Conservation (phyloP, 1,140 invertebrate species). For the Cardiocondyla obscurior region DNA sequence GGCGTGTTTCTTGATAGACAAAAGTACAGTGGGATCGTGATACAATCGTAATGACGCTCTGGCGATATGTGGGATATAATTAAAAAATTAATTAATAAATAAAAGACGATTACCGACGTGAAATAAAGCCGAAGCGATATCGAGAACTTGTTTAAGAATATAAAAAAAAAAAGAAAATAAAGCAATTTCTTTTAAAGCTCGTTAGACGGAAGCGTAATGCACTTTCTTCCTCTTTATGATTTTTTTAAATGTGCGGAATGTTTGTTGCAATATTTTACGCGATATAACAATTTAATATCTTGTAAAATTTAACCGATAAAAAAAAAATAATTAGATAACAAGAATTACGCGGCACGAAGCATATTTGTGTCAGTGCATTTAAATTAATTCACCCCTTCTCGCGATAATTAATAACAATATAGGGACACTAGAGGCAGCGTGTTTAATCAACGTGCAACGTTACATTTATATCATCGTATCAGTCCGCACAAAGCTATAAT, state of each 20-base stretch:
- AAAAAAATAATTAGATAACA: not conserved
- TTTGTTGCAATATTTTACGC: not conserved
- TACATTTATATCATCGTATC: not conserved
- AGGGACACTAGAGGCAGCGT: not conserved
- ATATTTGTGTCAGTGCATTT: not conserved
- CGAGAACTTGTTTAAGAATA: constrained; percentile 23
- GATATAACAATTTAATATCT: not conserved
- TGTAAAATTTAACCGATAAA: not conserved
- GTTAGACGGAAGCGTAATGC: constrained; percentile 27
- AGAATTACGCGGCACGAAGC: not conserved
- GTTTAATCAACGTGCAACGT: not conserved
- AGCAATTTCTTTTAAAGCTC: constrained; percentile 50
- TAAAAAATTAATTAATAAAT: too few species aligned
- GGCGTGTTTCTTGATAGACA: constrained; percentile 19
- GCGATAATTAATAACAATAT: not conserved
- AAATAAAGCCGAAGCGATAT: constrained; percentile 25
- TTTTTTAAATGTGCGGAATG: not conserved
- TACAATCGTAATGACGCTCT: constrained; percentile 3
- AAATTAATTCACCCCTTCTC: not conserved
- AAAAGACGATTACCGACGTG: constrained; percentile 17
- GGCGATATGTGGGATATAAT: not conserved
- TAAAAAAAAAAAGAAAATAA: constrained; percentile 15
- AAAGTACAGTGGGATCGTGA: constrained; percentile 49
- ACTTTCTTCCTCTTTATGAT: not conserved
- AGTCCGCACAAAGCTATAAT: not conserved